Evolutionary conservation across 1,140 invertebrate genomes (phyloP).

Genomic region (Marisa cornuarietis): DNA sequence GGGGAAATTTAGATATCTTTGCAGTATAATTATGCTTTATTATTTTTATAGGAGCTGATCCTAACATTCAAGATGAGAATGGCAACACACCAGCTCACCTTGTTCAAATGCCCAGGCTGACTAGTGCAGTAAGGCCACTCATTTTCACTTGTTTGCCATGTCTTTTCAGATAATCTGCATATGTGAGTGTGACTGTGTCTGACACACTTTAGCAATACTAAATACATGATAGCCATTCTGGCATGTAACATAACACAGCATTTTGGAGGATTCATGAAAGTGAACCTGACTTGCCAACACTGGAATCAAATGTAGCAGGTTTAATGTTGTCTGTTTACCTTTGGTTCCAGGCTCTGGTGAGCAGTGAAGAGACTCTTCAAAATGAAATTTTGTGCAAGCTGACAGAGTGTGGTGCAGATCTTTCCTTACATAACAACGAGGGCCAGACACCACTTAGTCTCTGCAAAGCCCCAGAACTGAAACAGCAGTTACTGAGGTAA

Average conservation of each 20-base stretch:
- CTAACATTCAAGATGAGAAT: constrained; percentile 17
- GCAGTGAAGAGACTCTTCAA: constrained; percentile 8
- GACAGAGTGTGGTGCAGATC: constrained; percentile 16
- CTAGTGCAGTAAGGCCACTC: constrained; percentile 5
- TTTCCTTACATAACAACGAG: background rate
- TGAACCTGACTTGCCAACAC: no score
- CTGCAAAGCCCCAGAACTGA: constrained; percentile 20
- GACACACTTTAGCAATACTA: no score
- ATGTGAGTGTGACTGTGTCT: no score
- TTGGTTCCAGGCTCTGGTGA: no score
- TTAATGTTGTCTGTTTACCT: no score
- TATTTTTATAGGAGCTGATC: constrained; percentile 13
- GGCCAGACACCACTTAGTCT: constrained; percentile 27
- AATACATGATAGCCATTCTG: no score
- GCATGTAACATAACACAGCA: no score
- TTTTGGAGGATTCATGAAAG: no score
- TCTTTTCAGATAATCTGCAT: no score
- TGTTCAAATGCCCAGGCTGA: constrained; percentile 15
- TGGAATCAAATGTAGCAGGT: no score
- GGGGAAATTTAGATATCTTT: no score
- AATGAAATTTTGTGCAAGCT: constrained; percentile 21
- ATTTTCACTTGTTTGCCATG: no score
- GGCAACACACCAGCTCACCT: constrained; percentile 25
- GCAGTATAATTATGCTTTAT: background rate
- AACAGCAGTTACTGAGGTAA: constrained; percentile 12